Base-by-base conservation (phyloP, 2,797 vertebrate genomes). In the Oryzias dopingdopingensis region DNA sequence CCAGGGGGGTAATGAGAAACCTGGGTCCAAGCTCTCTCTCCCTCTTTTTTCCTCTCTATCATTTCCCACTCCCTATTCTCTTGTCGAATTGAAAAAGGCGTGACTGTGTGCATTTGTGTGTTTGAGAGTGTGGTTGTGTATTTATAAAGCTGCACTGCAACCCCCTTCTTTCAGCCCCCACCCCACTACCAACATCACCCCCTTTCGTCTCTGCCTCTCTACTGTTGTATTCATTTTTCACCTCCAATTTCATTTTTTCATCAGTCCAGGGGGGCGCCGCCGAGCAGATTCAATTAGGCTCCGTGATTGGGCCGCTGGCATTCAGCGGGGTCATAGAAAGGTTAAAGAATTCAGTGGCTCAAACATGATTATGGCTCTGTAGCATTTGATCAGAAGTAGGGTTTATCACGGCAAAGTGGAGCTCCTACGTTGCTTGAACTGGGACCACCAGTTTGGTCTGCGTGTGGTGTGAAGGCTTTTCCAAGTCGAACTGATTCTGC, bases 331-430 rank as follows among this genome's bases (percentile, higher is more conserved):
- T 93, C 91, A 89, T 52, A 57, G 67, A 92, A 90, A 92, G 91
- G 92, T 92, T 92, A 92, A 92, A 89, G 88, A 92, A 93, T 92
- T 92, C 91, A 91, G 89, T 84, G 90, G 91, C 89, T 90, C 91
- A 92, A 92, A 92, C 89, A 90, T 88, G 90, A 92, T 92, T 92
- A 92, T 86, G 88, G 88, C 74, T 89, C 86, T 89, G 90, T 86
- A 91, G 88, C 88, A 81, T 91, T 90, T 91, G 90, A 92, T 93
- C 90, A 91, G 82, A 87, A 85, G 81, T 79, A 62, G 76, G 88
- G 89, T 92, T 91, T 92, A 88, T 92, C 90, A 91, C 67, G 41
- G 77, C 67, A 80, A 80, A 80, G 65, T 71, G 67, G 72, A 83
- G 67, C 67, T 74, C 66, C 77, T 63, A 42, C 56, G 41, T 71